Evolutionary conservation across 2,888 invertebrate species (phyloP), one percentile per base, ranked within the genome.

Genomic region (Drosophila nr. perissopoda): DNA sequence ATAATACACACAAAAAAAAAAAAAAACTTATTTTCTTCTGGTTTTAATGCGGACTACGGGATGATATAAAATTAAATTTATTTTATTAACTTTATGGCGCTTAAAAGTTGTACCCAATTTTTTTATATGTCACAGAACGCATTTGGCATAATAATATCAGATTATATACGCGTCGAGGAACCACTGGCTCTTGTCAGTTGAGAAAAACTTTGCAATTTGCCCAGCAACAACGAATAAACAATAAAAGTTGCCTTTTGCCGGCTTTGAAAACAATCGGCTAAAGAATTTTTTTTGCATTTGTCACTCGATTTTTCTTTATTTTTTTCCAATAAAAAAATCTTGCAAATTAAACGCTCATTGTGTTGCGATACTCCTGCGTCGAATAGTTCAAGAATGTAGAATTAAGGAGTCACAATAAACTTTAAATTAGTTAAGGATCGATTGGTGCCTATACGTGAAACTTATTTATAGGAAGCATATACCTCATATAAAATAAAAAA

Each of bases 111-210:
- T 68, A 34, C 36, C 57, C 5, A 49, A 59, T 73, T 67, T 75
- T 75, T 75, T 78, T 78, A 85, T 52, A 68, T 71, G 54, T 40
- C 48, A 25, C 61, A 48, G 34, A 57, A 25, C 69, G 64, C 76
- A 64, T 70, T 69, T 68, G 71, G 51, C 81, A 83, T 66, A 85
- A 78, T 83, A 83, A 85, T 81, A 78, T 64, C 70, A 64, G 77
- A 80, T 84, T 79, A 75, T 84, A 70, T 78, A 57, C 70, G 59
- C 48, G 46, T 42, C 52, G 49, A 27, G 33, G 11, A 21, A 53
- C 64, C 74, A 82, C 67, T 76, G 64, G 31, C 64, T 70, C 68
- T 53, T 61, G 38, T 27, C 33, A 34, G 62, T 63, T 70, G 65
- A 34, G 52, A 25, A 51, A 76, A 81, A 81, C 81, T 81, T 81